Percentiles rank a stretch among this genome's conserved stretches.
Evolutionary conservation across 2,888 invertebrate species (phyloP).

Genomic region (Caenorhabditis japonica): DNA sequence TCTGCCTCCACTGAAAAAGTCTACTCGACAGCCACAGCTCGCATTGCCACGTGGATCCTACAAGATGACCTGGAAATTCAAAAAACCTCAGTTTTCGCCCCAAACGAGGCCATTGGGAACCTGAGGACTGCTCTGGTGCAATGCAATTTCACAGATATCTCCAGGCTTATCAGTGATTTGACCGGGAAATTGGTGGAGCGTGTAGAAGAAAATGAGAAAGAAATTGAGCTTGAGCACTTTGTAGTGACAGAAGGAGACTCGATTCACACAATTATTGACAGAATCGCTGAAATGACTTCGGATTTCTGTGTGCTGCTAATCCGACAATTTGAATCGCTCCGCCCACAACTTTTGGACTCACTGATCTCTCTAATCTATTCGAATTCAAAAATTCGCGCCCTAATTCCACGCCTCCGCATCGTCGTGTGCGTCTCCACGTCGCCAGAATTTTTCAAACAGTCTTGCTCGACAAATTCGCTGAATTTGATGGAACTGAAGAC

Average conservation of each 20-base stretch:
- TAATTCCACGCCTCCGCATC: constrained; percentile 17
- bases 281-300: background rate
- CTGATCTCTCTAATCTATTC: constrained; percentile 31
- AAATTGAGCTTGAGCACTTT: background rate
- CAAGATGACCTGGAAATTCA: background rate
- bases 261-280: constrained; percentile 38
- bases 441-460: constrained; percentile 22
- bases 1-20: background rate
- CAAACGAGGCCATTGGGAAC: background rate
- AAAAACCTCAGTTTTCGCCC: constrained; percentile 20
- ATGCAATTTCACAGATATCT: constrained; percentile 57
- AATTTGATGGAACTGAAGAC: constrained; percentile 31
- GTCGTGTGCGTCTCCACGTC: constrained; percentile 45
- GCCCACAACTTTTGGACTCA: constrained; percentile 28
- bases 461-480: constrained; percentile 31
- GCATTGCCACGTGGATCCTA: constrained; percentile 23
- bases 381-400: constrained; percentile 1
- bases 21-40: constrained; percentile 18
- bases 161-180: constrained; percentile 22
- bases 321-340: constrained; percentile 51
- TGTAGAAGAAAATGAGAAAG: background rate
- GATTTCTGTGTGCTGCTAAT: constrained; percentile 13
- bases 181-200: constrained; percentile 4
- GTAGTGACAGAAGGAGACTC: constrained; percentile 27
- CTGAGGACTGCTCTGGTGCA: constrained; percentile 51